Evolutionary conservation across 1,140 invertebrate genomes (phyloP).

Genomic region (Periplaneta americana): DNA sequence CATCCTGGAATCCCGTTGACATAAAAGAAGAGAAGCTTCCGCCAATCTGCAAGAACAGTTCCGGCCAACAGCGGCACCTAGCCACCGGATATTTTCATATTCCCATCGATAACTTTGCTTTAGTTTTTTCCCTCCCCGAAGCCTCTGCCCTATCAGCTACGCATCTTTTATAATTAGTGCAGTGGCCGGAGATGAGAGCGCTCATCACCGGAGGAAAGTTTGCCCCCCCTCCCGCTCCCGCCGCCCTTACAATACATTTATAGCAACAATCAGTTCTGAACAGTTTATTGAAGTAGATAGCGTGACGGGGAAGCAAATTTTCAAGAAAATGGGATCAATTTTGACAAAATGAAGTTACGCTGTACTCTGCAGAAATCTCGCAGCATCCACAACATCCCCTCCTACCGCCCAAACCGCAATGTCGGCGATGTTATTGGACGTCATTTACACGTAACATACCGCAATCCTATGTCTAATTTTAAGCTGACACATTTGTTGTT

Average conservation of each 20-base stretch:
- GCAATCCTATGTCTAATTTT: no score
- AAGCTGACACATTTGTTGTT: no score
- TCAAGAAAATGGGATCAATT: background rate
- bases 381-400: background rate
- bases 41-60: background rate
- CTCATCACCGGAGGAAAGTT: background rate
- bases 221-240: background rate
- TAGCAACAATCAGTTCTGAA: background rate
- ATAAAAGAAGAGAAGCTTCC: background rate
- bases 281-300: background rate
- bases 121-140: background rate
- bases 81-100: background rate
- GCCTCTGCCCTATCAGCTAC: background rate
- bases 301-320: background rate
- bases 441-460: no score
- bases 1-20: background rate
- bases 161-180: background rate
- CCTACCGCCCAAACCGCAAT: no score
- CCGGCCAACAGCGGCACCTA: no score
- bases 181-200: background rate
- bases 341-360: background rate
- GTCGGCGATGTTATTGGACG: no score
- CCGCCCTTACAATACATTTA: background rate
- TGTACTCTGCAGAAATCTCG: background rate
- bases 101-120: background rate